Evolutionary conservation across 2,113 vertebrate genomes (phyloP).

Genomic region (Archilochus colubris): DNA sequence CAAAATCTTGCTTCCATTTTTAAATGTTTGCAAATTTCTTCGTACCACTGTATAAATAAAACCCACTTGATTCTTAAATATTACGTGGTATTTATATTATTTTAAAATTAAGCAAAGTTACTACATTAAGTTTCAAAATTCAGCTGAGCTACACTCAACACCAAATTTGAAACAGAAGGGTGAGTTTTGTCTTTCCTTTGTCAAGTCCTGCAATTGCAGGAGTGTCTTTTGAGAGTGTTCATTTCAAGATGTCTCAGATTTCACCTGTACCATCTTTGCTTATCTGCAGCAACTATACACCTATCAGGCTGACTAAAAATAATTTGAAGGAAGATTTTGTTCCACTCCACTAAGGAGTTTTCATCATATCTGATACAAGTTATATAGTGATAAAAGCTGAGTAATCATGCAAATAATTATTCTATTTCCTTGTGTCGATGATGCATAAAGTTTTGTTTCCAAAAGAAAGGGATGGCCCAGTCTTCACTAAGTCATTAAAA

Average conservation of each 20-base stretch:
- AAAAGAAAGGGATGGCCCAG: neutral
- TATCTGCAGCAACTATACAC: neutral
- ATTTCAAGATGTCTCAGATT: neutral
- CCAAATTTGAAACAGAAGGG: neutral
- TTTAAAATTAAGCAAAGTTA: neutral
- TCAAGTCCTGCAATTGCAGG: rapidly evolving
- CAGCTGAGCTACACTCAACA: neutral
- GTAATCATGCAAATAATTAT: neutral
- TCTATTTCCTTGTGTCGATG: neutral
- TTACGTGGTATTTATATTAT: neutral
- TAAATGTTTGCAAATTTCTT: neutral
- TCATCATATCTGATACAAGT: neutral
- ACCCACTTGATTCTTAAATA: neutral
- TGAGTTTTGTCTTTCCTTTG: neutral
- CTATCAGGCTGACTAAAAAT: neutral
- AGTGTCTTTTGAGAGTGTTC: neutral
- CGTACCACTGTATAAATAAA: neutral
- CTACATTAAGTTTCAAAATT: neutral
- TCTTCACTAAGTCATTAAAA: neutral
- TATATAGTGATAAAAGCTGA: neutral
- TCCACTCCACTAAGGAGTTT: neutral
- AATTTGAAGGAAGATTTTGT: neutral
- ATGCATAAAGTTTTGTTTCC: neutral
- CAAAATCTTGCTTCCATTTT: neutral
- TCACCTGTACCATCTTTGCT: neutral